Conservation (phyloP, 2,888 invertebrate species). For the Dromius quadrimaculatus region DNA sequence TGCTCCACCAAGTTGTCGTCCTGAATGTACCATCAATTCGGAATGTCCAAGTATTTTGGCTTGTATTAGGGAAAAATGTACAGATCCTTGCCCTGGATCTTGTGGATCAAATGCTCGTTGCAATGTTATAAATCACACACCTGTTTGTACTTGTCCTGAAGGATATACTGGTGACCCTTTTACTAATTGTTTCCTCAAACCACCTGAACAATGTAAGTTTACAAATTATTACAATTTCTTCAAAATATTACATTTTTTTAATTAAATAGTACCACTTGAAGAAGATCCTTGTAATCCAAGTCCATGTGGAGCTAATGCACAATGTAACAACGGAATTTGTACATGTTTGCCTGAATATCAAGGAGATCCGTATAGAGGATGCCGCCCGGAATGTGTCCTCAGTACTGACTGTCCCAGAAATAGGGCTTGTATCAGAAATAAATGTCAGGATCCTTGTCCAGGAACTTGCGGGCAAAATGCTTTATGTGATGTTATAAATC, state of each 20-base stretch:
- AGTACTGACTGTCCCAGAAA: conserved; percentile 66
- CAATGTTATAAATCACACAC: conserved; percentile 72
- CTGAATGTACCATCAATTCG: conserved; percentile 78
- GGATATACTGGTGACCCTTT: conserved; percentile 75
- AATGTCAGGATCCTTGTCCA: conserved; percentile 68
- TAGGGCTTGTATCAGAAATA: conserved; percentile 66
- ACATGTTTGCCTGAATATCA: conserved; percentile 64
- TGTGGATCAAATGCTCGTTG: conserved; percentile 75
- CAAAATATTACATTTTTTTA: neutral
- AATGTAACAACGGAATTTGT: conserved; percentile 63
- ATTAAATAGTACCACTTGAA: too few species aligned
- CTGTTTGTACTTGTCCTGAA: conserved; percentile 71
- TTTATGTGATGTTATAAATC: conserved; percentile 68
- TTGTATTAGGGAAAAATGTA: conserved; percentile 79
- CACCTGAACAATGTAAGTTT: conserved; percentile 53
- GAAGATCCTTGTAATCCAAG: conserved; percentile 60
- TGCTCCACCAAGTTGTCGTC: conserved; percentile 79
- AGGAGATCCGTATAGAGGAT: conserved; percentile 64
- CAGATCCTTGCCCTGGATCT: conserved; percentile 76
- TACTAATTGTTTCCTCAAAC: conserved; percentile 62
- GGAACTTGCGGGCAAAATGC: conserved; percentile 69
- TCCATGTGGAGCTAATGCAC: conserved; percentile 64
- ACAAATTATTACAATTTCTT: neutral
- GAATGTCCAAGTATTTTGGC: conserved; percentile 76
- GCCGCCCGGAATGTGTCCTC: conserved; percentile 66